Evolutionary conservation across 2,113 vertebrate genomes (phyloP).

Genomic region (Acanthochromis polyacanthus): DNA sequence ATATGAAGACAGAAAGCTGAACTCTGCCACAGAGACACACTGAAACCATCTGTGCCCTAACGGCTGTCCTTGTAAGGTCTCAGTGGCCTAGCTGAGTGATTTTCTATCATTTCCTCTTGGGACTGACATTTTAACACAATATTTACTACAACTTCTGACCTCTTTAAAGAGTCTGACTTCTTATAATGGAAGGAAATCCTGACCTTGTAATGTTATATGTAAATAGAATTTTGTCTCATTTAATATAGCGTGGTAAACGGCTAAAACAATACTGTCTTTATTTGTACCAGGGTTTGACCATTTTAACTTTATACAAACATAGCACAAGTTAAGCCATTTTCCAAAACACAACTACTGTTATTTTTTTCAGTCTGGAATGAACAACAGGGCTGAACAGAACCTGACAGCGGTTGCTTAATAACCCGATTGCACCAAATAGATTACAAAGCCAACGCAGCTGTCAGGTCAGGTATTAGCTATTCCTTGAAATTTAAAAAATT

Average conservation of each 20-base stretch:
- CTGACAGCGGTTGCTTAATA: constrained; percentile 21
- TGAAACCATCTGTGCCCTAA: constrained; percentile 8
- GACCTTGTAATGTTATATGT: neutral
- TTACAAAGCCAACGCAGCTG: constrained; percentile 10
- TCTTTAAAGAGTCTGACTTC: constrained; percentile 1
- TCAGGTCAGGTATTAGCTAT: neutral
- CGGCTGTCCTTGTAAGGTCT: constrained; percentile 54
- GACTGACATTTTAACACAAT: constrained; percentile 9
- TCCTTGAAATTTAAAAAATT: neutral
- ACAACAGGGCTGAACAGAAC: neutral
- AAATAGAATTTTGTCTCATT: neutral
- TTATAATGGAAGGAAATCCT: neutral
- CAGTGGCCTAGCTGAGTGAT: neutral
- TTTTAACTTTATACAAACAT: neutral
- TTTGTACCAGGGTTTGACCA: neutral
- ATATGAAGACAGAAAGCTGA: constrained; percentile 35
- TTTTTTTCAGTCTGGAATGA: neutral
- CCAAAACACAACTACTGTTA: neutral
- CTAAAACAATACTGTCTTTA: neutral
- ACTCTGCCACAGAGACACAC: constrained; percentile 25
- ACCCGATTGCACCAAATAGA: constrained; percentile 27
- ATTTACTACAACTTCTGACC: neutral
- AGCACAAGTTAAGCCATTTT: neutral
- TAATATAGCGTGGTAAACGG: neutral
- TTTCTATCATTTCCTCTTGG: constrained; percentile 12